Base-by-base conservation (phyloP, 2,888 invertebrate species). In the Bombylius discolor region DNA sequence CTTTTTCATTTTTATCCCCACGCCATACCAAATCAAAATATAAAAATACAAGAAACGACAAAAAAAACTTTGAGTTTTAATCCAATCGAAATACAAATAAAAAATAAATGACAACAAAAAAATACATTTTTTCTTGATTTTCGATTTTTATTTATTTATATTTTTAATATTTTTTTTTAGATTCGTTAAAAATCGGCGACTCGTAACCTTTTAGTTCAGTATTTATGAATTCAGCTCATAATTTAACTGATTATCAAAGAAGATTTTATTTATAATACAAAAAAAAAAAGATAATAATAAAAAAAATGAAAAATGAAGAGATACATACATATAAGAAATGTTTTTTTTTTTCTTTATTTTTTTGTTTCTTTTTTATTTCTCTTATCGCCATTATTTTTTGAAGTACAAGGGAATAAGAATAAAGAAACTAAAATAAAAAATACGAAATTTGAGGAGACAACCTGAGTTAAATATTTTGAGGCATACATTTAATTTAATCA, bases 191-290 rank as follows among this genome's bases (percentile, higher is more conserved):
- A 55, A 31, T 42, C 51, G 46, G 46, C 50, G 45, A 55, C 50
- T 47, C 50, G 34, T 31, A 51, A 45, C 47, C 49, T 36, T 50
- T 56, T 33, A 42, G 47, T 42, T 42, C 5, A 36, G 53, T 57
- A 53, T 57, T 57, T 53, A 57, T 53, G 53, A 57, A 53, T 57
- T 53, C 57, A 51, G 53, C 53, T 53, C 57, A 57, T 57, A 57
- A 57, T 57, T 57, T 57, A 57, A 53, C 39, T 51, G 53, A 57
- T 57, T 57, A 57, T 49, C 46, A 47, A 52, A 42, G 39, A 42
- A 42, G 39, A 42, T 42, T 42, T 42, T 8, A 42, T 23, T 23
- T 11, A 42, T 11, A 11, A 42, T 42, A 42, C 39, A 11, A 11
- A 42, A 42, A 42, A 42, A 4, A 42, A 42, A 11, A 42, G 31